phyloP scores from a whole-genome alignment of 2,113 vertebrate genomes.

The Odobenus rosmarus region DNA sequence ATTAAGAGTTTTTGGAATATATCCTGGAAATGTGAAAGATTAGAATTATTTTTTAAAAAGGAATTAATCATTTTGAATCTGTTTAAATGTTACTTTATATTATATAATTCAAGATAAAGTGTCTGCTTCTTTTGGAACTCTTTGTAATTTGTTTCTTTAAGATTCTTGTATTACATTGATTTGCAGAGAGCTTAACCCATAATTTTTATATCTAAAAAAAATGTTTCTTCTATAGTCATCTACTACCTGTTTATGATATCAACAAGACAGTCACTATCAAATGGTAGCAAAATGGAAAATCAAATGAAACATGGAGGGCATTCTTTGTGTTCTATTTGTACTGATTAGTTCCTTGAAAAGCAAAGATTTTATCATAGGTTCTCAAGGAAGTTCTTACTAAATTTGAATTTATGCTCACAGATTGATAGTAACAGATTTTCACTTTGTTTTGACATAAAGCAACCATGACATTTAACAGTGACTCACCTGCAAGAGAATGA shows the following conservation, averaged over 20 bases:
- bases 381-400: constrained; percentile 14
- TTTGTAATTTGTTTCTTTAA: neutral
- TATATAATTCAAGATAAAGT: neutral
- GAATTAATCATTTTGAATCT: neutral
- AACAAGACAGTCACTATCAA: neutral
- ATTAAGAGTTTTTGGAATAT: neutral
- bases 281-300: neutral
- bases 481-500: neutral
- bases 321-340: neutral
- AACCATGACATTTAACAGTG: neutral
- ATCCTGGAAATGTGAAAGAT: neutral
- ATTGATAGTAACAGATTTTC: neutral
- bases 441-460: neutral
- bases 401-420: constrained; percentile 14
- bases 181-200: neutral
- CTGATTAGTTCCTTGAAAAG: neutral
- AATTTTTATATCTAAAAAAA: constrained; percentile 14
- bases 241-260: neutral
- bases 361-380: neutral
- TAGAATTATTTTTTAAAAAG: neutral
- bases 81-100: neutral
- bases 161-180: neutral
- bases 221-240: neutral
- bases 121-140: neutral
- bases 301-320: neutral